A percentile compares a stretch with the other conserved stretches of the same genome.
phyloP scores from a whole-genome alignment of 2,888 invertebrate species.

The Scaptomyza tumidula region DNA sequence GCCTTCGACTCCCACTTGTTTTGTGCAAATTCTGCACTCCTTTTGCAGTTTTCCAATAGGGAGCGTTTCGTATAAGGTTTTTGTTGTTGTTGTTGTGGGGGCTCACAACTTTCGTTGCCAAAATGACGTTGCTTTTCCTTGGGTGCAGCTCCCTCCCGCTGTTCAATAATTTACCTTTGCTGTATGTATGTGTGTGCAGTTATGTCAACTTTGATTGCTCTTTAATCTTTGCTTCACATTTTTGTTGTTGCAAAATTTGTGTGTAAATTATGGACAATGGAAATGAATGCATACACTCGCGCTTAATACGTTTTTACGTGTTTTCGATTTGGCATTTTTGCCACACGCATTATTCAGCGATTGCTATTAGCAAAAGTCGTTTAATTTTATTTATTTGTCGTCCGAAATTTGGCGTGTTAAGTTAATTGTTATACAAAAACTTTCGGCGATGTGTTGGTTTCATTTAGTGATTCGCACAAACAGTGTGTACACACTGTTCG shows the following conservation, averaged over 20 bases:
- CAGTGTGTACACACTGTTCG: slow-evolving; percentile 53
- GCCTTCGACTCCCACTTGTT: slow-evolving; percentile 41
- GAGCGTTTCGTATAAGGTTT: slow-evolving; percentile 34
- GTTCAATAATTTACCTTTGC: slow-evolving; percentile 69
- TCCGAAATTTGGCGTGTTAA: slow-evolving; percentile 58
- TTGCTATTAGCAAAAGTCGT: slow-evolving; percentile 50
- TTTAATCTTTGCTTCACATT: slow-evolving; percentile 53
- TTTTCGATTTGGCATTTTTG: slow-evolving; percentile 63
- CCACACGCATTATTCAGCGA: slow-evolving; percentile 60
- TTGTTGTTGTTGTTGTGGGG: slow-evolving; percentile 6
- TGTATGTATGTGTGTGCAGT: slow-evolving; percentile 48
- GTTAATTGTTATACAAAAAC: slow-evolving; percentile 61
- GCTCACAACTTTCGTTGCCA: slow-evolving; percentile 64
- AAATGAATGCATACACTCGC: slow-evolving; percentile 64
- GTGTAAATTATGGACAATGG: slow-evolving; percentile 76
- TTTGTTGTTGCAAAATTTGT: slow-evolving; percentile 64
- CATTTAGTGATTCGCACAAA: slow-evolving; percentile 46
- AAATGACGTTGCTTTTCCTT: slow-evolving; percentile 52
- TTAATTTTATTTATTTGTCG: slow-evolving; percentile 43
- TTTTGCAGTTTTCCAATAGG: slow-evolving; percentile 57
- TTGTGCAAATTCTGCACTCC: slow-evolving; percentile 57
- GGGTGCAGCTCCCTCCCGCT: slow-evolving; percentile 52
- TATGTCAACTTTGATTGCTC: slow-evolving; percentile 66
- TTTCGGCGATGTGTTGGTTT: slow-evolving; percentile 74
- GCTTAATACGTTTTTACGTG: slow-evolving; percentile 55